These are phyloP conservation scores for Atta texana DNA, from an alignment of 1,140 invertebrate genomes.

Conservation along the genomic window DNA sequence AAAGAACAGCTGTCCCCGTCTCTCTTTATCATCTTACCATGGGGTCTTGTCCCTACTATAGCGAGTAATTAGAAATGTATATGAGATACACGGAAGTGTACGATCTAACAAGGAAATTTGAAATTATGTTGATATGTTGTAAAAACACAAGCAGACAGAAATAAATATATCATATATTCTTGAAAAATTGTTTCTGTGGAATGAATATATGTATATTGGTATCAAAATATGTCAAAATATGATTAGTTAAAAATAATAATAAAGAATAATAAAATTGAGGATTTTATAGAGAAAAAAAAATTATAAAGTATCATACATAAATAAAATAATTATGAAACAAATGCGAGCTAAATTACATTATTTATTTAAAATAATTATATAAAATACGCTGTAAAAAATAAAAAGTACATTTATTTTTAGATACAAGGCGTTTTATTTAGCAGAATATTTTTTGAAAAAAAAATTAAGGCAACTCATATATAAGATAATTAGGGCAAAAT, in stretches of 20 bases:
- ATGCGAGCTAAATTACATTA: neutral
- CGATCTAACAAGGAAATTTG: constrained; percentile 2
- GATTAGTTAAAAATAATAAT: constrained; percentile 2
- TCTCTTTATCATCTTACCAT: constrained; percentile 66
- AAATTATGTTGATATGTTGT: neutral
- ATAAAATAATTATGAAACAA: neutral
- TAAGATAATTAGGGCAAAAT: no score
- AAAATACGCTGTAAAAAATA: neutral
- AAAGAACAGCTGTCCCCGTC: constrained; percentile 68
- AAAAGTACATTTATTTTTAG: neutral
- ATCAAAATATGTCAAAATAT: neutral
- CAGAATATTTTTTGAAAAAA: neutral
- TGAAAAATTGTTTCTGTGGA: neutral
- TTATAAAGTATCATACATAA: neutral
- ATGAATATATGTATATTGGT: neutral
- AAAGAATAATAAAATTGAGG: neutral
- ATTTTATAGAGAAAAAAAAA: neutral
- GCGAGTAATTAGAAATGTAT: constrained; percentile 41
- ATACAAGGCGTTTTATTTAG: neutral
- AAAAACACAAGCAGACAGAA: neutral
- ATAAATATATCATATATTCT: neutral
- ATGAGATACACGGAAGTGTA: constrained; percentile 48
- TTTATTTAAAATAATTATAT: neutral
- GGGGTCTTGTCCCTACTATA: constrained; percentile 55
- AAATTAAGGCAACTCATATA: neutral